phyloP scores from a whole-genome alignment of 2,888 invertebrate genomes.

The Pterostichus niger region DNA sequence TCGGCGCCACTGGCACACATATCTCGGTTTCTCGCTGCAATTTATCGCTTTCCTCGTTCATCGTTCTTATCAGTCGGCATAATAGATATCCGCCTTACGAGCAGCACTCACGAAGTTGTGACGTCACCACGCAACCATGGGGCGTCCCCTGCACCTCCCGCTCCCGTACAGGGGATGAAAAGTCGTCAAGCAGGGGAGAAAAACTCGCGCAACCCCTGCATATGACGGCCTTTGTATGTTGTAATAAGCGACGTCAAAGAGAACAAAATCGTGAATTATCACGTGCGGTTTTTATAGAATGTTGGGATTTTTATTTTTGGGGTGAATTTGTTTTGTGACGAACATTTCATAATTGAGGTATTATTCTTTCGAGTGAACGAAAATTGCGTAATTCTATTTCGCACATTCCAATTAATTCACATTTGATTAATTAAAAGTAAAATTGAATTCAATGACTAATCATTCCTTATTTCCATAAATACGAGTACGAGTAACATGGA shows the following conservation, averaged over 20 bases:
- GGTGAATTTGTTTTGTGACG: conserved; percentile 35
- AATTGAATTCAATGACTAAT: no score
- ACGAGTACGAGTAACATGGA: no score
- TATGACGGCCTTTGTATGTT: conserved; percentile 52
- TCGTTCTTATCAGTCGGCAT: conserved; percentile 65
- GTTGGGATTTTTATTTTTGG: conserved; percentile 18
- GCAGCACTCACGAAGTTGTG: conserved; percentile 58
- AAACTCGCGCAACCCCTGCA: conserved; percentile 31
- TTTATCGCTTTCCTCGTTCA: conserved; percentile 62
- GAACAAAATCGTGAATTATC: conserved; percentile 50
- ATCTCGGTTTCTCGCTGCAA: conserved; percentile 59
- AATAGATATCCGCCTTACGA: conserved; percentile 64
- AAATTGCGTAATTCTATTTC: not conserved
- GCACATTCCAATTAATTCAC: no score
- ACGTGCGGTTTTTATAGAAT: conserved; percentile 35
- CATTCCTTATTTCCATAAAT: no score
- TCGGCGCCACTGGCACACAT: conserved; percentile 58
- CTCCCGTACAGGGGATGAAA: conserved; percentile 6
- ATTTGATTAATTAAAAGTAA: no score
- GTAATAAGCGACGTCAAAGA: conserved; percentile 58
- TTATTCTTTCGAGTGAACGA: conserved; percentile 4
- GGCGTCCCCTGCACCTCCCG: conserved; percentile 7
- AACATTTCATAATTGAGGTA: conserved; percentile 30
- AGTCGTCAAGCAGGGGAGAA: conserved; percentile 23
- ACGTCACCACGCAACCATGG: conserved; percentile 15